Evolutionary conservation across 2,888 invertebrate genomes (phyloP).

Genomic region (Gisinianus flammeolus): DNA sequence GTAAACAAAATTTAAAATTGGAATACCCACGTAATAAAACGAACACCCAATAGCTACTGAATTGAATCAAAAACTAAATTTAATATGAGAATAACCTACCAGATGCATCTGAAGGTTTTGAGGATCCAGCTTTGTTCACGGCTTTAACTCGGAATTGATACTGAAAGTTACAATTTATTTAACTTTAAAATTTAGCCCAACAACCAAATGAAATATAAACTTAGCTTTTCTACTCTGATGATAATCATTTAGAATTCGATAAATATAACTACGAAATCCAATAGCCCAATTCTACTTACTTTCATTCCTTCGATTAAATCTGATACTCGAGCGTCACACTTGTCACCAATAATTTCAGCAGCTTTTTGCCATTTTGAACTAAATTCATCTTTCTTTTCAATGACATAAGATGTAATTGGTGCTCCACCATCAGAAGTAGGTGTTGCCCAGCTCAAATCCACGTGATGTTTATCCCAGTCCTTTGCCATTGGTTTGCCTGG

Average conservation of each 20-base stretch:
- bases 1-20: no score
- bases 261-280: no score
- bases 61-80: no score
- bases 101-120: slow-evolving; percentile 89
- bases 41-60: no score
- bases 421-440: slow-evolving; percentile 82
- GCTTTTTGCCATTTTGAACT: slow-evolving; percentile 97
- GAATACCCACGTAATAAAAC: no score
- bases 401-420: slow-evolving; percentile 81
- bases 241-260: no score
- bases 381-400: slow-evolving; percentile 92
- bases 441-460: slow-evolving; percentile 87
- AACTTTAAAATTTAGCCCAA: no score
- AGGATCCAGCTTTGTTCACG: slow-evolving; percentile 89
- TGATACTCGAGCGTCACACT: slow-evolving; percentile 82
- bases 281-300: no score
- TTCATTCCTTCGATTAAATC: slow-evolving; percentile 85
- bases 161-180: no score
- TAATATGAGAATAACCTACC: no score
- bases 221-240: no score
- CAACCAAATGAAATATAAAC: no score
- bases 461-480: slow-evolving; percentile 94
- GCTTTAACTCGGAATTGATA: slow-evolving; percentile 88
- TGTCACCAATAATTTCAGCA: slow-evolving; percentile 81
- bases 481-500: slow-evolving; percentile 69